Evolutionary conservation across 1,140 invertebrate genomes (phyloP).

Genomic region (Aphis gossypii): DNA sequence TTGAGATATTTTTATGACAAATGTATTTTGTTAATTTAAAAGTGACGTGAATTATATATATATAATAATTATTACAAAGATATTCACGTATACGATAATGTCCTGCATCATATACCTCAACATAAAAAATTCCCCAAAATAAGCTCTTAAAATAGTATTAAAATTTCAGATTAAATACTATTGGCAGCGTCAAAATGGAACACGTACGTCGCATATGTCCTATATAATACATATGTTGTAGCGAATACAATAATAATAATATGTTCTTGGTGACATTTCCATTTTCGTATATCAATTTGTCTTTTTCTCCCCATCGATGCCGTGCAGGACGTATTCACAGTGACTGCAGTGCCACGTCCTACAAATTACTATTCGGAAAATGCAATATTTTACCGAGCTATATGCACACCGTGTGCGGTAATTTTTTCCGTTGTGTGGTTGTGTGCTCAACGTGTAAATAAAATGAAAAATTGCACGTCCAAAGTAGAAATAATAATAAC

Average conservation of each 20-base stretch:
- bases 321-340: not conserved
- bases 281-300: slow-evolving; percentile 40
- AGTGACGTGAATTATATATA: too few species aligned
- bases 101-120: not conserved
- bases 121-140: not conserved
- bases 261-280: slow-evolving; percentile 31
- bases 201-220: too few species aligned
- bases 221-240: not conserved
- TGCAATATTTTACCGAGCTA: not conserved
- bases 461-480: slow-evolving; percentile 25
- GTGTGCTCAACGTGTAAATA: not conserved
- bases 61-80: too few species aligned
- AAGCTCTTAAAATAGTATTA: not conserved
- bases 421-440: not conserved
- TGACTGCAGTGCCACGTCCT: too few species aligned
- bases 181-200: not conserved
- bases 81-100: too few species aligned
- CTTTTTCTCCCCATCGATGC: not conserved
- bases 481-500: slow-evolving; percentile 13
- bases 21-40: too few species aligned
- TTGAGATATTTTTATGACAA: too few species aligned
- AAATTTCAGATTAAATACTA: not conserved
- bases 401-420: not conserved
- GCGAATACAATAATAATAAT: not conserved
- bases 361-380: slow-evolving; percentile 33